Conservation (phyloP, 1,140 invertebrate genomes). For the Acromyrmex charruanus region DNA sequence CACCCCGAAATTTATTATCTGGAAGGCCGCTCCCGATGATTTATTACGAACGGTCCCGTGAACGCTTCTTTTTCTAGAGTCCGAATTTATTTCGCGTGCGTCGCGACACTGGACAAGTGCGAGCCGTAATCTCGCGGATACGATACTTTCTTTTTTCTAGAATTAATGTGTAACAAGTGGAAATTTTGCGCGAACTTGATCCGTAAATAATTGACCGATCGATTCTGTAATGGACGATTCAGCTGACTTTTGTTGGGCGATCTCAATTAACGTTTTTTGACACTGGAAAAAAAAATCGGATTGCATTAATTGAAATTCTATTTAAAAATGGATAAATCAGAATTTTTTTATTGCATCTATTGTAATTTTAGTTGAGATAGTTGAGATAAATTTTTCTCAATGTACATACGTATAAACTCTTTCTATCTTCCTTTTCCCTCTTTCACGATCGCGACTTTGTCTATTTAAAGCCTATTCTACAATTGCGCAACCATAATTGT, state of each 20-base stretch:
- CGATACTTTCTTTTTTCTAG: background rate
- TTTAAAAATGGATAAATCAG: too few relatives aligned
- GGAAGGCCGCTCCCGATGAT: slow-evolving; percentile 54
- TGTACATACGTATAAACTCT: background rate
- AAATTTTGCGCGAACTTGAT: background rate
- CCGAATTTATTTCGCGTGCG: slow-evolving; percentile 46
- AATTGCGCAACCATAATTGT: too few relatives aligned
- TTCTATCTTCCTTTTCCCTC: background rate
- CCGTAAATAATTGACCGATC: background rate
- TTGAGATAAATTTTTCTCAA: too few relatives aligned
- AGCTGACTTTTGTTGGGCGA: background rate
- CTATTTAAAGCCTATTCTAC: too few relatives aligned
- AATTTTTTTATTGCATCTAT: too few relatives aligned
- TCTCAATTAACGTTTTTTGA: background rate
- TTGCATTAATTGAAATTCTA: too few relatives aligned
- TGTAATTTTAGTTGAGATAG: too few relatives aligned
- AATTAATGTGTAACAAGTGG: background rate
- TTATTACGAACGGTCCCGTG: slow-evolving; percentile 32
- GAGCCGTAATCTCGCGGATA: background rate
- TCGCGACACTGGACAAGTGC: slow-evolving; percentile 17
- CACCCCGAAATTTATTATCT: slow-evolving; percentile 72
- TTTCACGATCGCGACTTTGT: background rate
- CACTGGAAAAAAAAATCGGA: too few relatives aligned
- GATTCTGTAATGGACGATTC: background rate
- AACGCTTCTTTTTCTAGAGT: slow-evolving; percentile 51